Evolutionary conservation across 2,797 vertebrate species (phyloP), one percentile per base, ranked within the genome.

Genomic region (Silurus lanzhouensis): DNA sequence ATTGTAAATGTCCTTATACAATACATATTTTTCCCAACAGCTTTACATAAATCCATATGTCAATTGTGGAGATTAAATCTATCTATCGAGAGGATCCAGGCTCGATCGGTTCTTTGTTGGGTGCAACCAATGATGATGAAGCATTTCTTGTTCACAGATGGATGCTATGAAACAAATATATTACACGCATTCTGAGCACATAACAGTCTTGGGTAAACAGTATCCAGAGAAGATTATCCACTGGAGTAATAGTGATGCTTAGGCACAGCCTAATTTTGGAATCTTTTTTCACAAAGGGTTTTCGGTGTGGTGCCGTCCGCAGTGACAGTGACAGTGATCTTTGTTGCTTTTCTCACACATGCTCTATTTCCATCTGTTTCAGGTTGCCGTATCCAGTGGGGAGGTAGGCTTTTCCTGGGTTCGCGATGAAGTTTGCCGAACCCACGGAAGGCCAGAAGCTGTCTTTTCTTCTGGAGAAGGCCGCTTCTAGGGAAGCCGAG

Each of bases 381-480:
- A 99, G 98, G 97, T 98, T 96, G 96, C 96, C 97, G 97, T 97
- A 97, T 97, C 96, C 96, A 95, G 96, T 96, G 97, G 96, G 97
- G 97, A 97, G 96, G 95, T 95, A 95, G 96, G 96, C 94, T 94
- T 92, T 95, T 95, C 96, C 96, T 95, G 95, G 97, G 96, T 92
- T 95, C 91, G 94, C 93, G 92, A 99, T 99, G 98, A 99, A 98
- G 95, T 96, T 96, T 94, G 92, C 93, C 90, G 95, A 96, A 94
- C 95, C 97, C 96, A 95, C 97, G 96, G 97, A 97, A 95, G 96
- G 95, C 95, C 97, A 96, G 96, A 98, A 96, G 94, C 96, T 99
- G 96, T 96, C 96, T 93, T 96, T 97, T 95, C 96, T 99, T 83
- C 91, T 99, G 92, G 97, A 99, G 95, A 97, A 89, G 93, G 96